These are phyloP conservation scores for Lasioglossum villosulum DNA, from an alignment of 2,888 invertebrate species.

Conservation along the genomic window DNA sequence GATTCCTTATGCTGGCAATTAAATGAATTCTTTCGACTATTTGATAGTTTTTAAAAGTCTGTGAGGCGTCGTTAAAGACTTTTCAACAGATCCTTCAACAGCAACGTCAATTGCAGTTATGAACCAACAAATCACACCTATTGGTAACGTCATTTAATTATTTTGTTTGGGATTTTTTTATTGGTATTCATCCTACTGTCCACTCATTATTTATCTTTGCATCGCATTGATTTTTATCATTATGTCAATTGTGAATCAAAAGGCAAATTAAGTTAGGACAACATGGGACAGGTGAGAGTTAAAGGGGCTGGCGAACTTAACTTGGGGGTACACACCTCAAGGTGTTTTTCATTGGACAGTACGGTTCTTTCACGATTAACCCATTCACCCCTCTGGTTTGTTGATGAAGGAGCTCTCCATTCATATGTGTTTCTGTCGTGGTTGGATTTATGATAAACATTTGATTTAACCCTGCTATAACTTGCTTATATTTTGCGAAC, in stretches of 20 bases:
- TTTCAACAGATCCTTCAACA: background rate
- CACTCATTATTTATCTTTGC: background rate
- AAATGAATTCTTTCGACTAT: background rate
- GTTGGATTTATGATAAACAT: background rate
- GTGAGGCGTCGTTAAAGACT: background rate
- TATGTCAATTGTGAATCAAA: background rate
- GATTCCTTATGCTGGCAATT: too few species aligned
- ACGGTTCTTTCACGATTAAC: background rate
- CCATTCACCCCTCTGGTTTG: background rate
- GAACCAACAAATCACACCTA: background rate
- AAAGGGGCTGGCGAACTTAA: background rate
- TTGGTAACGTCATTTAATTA: background rate
- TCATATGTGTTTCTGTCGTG: background rate
- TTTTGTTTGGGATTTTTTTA: background rate
- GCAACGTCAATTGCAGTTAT: background rate
- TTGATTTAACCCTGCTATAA: background rate
- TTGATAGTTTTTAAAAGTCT: background rate
- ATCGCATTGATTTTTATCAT: background rate
- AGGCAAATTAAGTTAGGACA: background rate
- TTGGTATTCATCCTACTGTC: background rate
- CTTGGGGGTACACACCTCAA: background rate
- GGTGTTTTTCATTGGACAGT: background rate
- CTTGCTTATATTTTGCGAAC: background rate
- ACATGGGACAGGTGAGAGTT: background rate
- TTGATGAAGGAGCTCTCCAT: background rate